These are phyloP conservation scores for Ligdia adustata DNA, from an alignment of 2,888 invertebrate genomes.

Conservation along the genomic window DNA sequence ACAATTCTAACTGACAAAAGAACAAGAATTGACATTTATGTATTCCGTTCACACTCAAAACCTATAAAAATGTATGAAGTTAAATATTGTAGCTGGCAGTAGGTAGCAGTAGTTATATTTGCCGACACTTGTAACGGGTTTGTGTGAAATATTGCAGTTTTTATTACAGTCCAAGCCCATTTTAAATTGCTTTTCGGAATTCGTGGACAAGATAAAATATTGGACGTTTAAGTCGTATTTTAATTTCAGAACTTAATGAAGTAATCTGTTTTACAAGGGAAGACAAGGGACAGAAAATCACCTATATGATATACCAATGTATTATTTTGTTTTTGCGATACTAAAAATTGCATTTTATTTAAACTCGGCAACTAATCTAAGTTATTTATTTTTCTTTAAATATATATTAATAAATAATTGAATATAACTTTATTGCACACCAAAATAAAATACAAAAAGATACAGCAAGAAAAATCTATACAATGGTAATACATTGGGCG, in stretches of 20 bases:
- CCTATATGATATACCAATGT: no score
- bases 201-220: slow-evolving; percentile 22
- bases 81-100: slow-evolving; percentile 28
- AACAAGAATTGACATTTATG: slow-evolving; percentile 15
- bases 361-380: no score
- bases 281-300: no score
- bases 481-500: no score
- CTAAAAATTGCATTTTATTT: no score
- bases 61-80: slow-evolving; percentile 29
- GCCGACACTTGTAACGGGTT: slow-evolving; percentile 26
- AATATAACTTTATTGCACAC: no score
- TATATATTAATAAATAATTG: no score
- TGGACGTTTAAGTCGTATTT: slow-evolving; percentile 13
- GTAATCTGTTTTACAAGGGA: slow-evolving; percentile 10
- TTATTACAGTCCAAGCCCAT: slow-evolving; percentile 25
- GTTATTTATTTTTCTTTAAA: no score
- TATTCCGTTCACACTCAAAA: slow-evolving; percentile 27
- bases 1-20: slow-evolving; percentile 19
- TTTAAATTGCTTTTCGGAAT: slow-evolving; percentile 30
- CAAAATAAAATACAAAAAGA: no score
- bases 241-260: slow-evolving; percentile 20
- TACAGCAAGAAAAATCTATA: no score
- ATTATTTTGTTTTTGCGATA: no score
- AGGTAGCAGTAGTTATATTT: slow-evolving; percentile 23
- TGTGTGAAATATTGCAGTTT: slow-evolving; percentile 26